Percentiles rank a stretch among this genome's conserved stretches.
phyloP scores from a whole-genome alignment of 2,888 invertebrate species.

The Cacoxenus indagator region DNA sequence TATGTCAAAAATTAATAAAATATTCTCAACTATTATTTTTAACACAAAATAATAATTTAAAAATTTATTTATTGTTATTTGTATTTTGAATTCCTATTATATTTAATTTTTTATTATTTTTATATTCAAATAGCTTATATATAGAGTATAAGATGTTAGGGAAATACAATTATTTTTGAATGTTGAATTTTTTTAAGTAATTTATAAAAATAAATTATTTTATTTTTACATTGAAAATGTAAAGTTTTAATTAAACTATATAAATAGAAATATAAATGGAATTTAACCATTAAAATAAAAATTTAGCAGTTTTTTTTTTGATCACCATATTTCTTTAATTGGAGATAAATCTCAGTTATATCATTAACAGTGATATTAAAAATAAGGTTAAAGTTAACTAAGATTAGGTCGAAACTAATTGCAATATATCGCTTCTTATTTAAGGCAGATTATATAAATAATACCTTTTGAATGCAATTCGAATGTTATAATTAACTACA shows the following conservation, averaged over 20 bases:
- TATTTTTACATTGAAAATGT: slow-evolving; percentile 78
- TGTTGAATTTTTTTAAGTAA: slow-evolving; percentile 59
- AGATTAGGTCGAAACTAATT: slow-evolving; percentile 74
- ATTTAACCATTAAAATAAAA: slow-evolving; percentile 70
- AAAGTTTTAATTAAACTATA: slow-evolving; percentile 77
- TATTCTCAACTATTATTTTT: slow-evolving; percentile 65
- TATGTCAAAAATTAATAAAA: slow-evolving; percentile 68
- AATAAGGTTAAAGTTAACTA: slow-evolving; percentile 71
- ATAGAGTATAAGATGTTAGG: slow-evolving; percentile 72
- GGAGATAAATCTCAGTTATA: slow-evolving; percentile 67
- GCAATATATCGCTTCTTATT: slow-evolving; percentile 72
- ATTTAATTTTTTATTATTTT: slow-evolving; percentile 44
- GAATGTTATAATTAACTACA: slow-evolving; percentile 58
- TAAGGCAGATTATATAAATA: slow-evolving; percentile 72
- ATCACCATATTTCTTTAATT: slow-evolving; percentile 75
- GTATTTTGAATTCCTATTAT: slow-evolving; percentile 67
- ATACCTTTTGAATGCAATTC: slow-evolving; percentile 74
- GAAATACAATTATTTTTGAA: slow-evolving; percentile 61
- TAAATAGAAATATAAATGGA: slow-evolving; percentile 56
- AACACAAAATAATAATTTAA: slow-evolving; percentile 72
- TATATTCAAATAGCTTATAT: slow-evolving; percentile 70
- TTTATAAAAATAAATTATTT: slow-evolving; percentile 65
- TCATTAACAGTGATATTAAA: slow-evolving; percentile 72
- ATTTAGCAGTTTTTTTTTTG: slow-evolving; percentile 77
- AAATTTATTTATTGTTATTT: slow-evolving; percentile 73